Evolutionary conservation across 2,797 vertebrate species (phyloP).

Genomic region (Catharus ustulatus): DNA sequence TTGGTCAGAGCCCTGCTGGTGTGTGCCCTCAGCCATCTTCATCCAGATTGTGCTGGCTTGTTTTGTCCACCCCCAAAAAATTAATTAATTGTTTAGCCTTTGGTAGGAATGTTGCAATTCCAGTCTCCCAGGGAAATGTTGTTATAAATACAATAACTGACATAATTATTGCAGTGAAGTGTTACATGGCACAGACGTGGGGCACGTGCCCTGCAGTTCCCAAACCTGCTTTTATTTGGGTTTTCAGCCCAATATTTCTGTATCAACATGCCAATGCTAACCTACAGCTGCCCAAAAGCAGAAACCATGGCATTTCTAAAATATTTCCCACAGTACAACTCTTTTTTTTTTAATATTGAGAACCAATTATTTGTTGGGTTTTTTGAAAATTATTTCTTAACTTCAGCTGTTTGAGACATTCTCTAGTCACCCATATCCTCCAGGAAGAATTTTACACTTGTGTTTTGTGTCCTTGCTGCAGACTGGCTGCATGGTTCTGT

Average conservation of each 20-base stretch:
- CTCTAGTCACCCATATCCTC: background rate
- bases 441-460: background rate
- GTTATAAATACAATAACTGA: conserved; percentile 40
- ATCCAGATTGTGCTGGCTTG: background rate
- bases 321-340: background rate
- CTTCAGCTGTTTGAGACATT: background rate
- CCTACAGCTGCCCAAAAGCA: background rate
- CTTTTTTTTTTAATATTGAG: background rate
- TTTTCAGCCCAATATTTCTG: background rate
- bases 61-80: background rate
- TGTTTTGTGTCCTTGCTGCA: background rate
- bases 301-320: background rate
- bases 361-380: background rate
- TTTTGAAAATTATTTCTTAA: background rate
- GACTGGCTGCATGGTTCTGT: background rate
- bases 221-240: background rate
- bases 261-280: background rate
- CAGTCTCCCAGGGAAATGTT: conserved; percentile 40
- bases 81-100: conserved; percentile 32
- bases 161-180: background rate
- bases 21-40: background rate
- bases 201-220: background rate
- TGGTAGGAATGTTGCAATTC: conserved; percentile 61
- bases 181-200: background rate
- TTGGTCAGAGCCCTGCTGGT: background rate